phyloP scores from a whole-genome alignment of 2,888 invertebrate species.

The Dendrolimus houi region DNA sequence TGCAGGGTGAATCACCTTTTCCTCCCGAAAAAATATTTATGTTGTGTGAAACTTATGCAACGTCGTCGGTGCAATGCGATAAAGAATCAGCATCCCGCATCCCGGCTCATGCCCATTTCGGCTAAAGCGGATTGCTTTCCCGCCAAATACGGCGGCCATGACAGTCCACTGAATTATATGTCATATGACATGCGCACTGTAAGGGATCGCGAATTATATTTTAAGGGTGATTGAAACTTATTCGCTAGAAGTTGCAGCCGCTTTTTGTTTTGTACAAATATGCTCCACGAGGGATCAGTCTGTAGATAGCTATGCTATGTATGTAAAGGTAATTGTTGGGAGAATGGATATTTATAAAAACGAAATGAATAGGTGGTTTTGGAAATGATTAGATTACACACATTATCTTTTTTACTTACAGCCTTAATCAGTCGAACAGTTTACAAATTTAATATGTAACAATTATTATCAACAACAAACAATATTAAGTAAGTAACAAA shows the following conservation, averaged over 20 bases:
- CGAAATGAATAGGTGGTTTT: too few relatives aligned
- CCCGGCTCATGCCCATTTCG: conserved; percentile 56
- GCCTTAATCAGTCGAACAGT: too few relatives aligned
- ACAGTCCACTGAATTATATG: conserved; percentile 63
- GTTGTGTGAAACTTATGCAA: conserved; percentile 30
- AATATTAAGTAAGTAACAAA: too few relatives aligned
- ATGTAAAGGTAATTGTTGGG: too few relatives aligned
- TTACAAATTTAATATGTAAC: too few relatives aligned
- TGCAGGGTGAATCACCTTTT: neutral
- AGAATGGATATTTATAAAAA: too few relatives aligned
- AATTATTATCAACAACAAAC: too few relatives aligned
- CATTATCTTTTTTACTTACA: too few relatives aligned
- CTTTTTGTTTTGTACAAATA: too few relatives aligned
- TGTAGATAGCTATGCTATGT: too few relatives aligned
- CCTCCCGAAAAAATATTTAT: neutral
- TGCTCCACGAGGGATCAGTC: too few relatives aligned
- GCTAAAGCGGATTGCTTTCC: conserved; percentile 72
- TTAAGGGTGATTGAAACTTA: conserved; percentile 31
- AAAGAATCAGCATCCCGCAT: conserved; percentile 53
- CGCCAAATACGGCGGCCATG: conserved; percentile 69
- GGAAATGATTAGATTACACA: too few relatives aligned
- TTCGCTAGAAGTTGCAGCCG: neutral
- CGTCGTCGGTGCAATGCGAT: conserved; percentile 40
- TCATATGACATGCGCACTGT: conserved; percentile 36
- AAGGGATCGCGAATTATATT: conserved; percentile 42